Evolutionary conservation across 2,797 vertebrate genomes (phyloP).

Genomic region (Ispidina lecontei): DNA sequence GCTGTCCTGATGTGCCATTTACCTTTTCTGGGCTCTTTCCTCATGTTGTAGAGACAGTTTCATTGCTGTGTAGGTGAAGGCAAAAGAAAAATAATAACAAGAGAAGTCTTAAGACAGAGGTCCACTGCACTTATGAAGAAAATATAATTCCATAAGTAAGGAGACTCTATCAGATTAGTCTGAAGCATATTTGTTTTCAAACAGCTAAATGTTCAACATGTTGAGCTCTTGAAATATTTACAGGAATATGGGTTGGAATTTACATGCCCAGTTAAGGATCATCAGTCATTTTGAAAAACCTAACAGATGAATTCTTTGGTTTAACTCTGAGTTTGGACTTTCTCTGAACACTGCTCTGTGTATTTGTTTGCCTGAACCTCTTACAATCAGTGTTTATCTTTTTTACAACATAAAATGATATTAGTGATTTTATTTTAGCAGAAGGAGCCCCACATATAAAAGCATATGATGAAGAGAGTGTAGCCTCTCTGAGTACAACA

Average conservation of each 20-base stretch:
- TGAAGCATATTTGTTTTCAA: not conserved
- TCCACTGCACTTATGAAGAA: not conserved
- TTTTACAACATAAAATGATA: not conserved
- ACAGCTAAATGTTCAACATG: not conserved
- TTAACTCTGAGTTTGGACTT: not conserved
- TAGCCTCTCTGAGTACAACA: constrained; percentile 90
- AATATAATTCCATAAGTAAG: not conserved
- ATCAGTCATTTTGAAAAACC: not conserved
- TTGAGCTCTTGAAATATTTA: not conserved
- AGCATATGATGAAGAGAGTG: constrained; percentile 96
- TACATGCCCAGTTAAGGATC: not conserved
- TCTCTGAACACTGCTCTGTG: not conserved
- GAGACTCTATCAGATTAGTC: not conserved
- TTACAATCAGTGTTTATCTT: not conserved
- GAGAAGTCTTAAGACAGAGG: not conserved
- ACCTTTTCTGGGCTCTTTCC: not conserved
- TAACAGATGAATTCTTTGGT: not conserved
- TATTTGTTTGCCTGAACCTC: not conserved
- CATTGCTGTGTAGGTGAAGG: not conserved
- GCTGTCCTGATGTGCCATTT: not conserved
- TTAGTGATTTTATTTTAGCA: constrained; percentile 71
- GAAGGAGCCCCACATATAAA: constrained; percentile 86
- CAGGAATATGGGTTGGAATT: not conserved
- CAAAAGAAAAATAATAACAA: not conserved
- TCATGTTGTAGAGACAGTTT: not conserved